Evolutionary conservation across 2,113 vertebrate species (phyloP).

Genomic region (Gymnorhina tibicen): DNA sequence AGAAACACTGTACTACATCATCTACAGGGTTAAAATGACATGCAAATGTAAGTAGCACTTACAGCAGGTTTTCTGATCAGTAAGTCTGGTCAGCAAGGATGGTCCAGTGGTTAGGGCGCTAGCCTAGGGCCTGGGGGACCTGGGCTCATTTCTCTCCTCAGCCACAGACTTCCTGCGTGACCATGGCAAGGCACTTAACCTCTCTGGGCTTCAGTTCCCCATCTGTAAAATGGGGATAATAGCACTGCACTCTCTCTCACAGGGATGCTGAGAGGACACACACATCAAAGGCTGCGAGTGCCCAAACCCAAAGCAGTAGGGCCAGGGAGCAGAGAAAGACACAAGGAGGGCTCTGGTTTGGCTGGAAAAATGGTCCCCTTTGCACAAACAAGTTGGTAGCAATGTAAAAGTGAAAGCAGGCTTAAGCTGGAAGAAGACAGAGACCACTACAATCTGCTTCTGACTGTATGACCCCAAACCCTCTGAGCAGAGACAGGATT

Average conservation of each 20-base stretch:
- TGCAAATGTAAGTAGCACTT: conserved; percentile 60
- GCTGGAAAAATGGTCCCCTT: not conserved
- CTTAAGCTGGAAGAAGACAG: conserved; percentile 24
- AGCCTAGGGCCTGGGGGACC: conserved; percentile 60
- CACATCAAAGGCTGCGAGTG: conserved; percentile 28
- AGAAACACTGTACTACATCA: conserved; percentile 49
- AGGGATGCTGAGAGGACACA: conserved; percentile 52
- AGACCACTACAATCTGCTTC: conserved; percentile 11
- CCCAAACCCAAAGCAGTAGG: not conserved
- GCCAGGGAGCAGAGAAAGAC: conserved; percentile 30
- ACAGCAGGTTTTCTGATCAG: conserved; percentile 66
- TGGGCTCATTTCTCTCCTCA: conserved; percentile 60
- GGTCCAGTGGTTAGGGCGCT: conserved; percentile 55
- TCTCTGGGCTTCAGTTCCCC: conserved; percentile 64
- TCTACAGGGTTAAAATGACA: conserved; percentile 61
- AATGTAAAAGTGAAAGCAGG: conserved; percentile 36
- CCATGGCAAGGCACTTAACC: conserved; percentile 55
- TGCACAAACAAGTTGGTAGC: not conserved
- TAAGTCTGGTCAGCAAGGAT: conserved; percentile 59
- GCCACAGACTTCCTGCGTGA: conserved; percentile 60
- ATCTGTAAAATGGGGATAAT: conserved; percentile 64
- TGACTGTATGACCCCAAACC: not conserved
- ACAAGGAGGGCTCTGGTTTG: not conserved
- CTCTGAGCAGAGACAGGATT: conserved; percentile 50
- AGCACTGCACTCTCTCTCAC: conserved; percentile 53